Base-by-base conservation (phyloP, 2,888 invertebrate genomes). In the Parnassius smintheus region DNA sequence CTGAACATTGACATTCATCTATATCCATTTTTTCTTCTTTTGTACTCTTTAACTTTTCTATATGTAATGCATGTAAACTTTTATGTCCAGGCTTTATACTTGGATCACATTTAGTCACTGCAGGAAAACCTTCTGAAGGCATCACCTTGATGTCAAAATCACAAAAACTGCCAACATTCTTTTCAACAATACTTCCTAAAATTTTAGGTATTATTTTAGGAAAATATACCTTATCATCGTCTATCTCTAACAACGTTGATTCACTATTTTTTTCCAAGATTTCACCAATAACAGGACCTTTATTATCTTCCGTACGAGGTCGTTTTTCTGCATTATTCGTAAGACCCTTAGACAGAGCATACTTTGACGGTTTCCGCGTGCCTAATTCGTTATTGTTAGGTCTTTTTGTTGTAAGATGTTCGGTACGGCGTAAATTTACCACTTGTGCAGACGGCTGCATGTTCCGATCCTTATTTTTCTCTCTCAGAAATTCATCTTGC, bases 401-500 rank as follows among this genome's bases (percentile, higher is more conserved):
- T 50, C 82, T 73, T 70, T 86, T 86, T 9, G 75, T 73, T 9
- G 79, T 72, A 44, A 65, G 68, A 57, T 74, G 71, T 65, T 80
- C 78, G n/a, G 72, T 75, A 48, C 72, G 75, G 2, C 83, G 81
- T 68, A 91, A 69, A 82, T 93, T 88, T 65, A 93, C 84, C 12
- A 94, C 91, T 75, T 93, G 93, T 0, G 95, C 95, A 0, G 96
- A 93, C 2, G 95, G 94, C 65, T 93, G 88, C 59, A 94, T 81
- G 56, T 86, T 85, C 41, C 92, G 89, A 70, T 93, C 93, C 65
- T 92, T 91, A 10, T 80, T 76, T 66, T 92, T 93, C 68, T 94
- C 91, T 50, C 80, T 87, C 22, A 94, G 78, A 77, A 95, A 96
- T 68, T 95, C 94, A 71, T 94, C 93, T 78, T 96, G 96, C 93